Percentiles rank a stretch among this genome's conserved stretches.
phyloP scores from a whole-genome alignment of 1,140 invertebrate species.

The Dendroctonus valens region DNA sequence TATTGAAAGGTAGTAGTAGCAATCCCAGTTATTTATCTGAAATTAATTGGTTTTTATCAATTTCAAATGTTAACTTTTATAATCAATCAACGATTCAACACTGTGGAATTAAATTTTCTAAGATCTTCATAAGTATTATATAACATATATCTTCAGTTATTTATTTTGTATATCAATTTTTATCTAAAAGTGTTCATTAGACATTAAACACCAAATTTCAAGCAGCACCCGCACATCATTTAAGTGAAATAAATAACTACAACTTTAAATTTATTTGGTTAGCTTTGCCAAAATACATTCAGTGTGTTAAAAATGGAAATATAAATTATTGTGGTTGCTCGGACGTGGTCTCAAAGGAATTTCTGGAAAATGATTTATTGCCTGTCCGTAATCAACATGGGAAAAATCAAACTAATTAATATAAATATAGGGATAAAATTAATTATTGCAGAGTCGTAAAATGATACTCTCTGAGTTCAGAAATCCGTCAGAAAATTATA shows the following conservation, averaged over 20 bases:
- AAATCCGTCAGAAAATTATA: too few species aligned
- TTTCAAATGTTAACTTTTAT: background rate
- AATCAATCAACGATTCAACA: too few species aligned
- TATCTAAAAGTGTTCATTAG: too few species aligned
- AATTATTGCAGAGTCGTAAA: too few species aligned
- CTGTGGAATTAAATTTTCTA: too few species aligned
- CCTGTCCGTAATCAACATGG: background rate
- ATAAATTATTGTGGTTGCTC: slow-evolving; percentile 9
- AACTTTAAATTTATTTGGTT: slow-evolving; percentile 5
- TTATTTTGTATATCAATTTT: too few species aligned
- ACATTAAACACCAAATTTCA: background rate
- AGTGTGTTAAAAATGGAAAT: slow-evolving; percentile 2
- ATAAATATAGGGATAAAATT: background rate
- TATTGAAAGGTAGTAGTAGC: too few species aligned
- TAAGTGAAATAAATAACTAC: background rate
- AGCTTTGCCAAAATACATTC: slow-evolving; percentile 1
- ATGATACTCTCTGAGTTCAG: too few species aligned
- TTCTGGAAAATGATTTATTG: slow-evolving; percentile 6
- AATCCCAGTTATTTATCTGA: too few species aligned
- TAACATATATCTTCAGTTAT: too few species aligned
- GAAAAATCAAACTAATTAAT: background rate
- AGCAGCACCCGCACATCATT: background rate
- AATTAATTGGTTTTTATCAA: background rate
- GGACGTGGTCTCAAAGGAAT: background rate
- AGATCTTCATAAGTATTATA: too few species aligned